These are phyloP conservation scores for Anagyrus pseudococci DNA, from an alignment of 2,888 invertebrate genomes.

Conservation along the genomic window DNA sequence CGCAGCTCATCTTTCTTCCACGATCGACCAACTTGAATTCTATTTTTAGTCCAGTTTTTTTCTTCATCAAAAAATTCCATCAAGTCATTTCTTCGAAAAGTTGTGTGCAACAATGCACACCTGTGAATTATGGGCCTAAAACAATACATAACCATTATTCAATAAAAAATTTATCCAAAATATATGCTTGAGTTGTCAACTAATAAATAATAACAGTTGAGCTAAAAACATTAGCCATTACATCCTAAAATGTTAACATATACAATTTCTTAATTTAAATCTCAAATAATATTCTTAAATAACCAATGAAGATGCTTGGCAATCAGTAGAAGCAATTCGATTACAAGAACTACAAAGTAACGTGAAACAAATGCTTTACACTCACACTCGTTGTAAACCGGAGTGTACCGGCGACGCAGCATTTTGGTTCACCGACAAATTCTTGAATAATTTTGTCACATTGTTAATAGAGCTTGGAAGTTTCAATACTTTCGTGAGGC, in stretches of 20 bases:
- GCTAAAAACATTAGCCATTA: not conserved
- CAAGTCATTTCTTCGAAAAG: constrained; percentile 64
- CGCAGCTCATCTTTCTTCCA: constrained; percentile 92
- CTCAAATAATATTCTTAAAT: not conserved
- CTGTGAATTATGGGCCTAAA: constrained; percentile 24
- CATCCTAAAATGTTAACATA: not conserved
- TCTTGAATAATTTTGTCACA: constrained; percentile 48
- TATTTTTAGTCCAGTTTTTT: constrained; percentile 81
- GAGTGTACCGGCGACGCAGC: constrained; percentile 19
- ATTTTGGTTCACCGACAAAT: constrained; percentile 41
- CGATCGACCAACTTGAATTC: constrained; percentile 81
- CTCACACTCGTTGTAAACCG: constrained; percentile 31
- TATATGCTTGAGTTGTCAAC: not conserved
- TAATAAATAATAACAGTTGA: not conserved
- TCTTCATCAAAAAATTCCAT: constrained; percentile 91
- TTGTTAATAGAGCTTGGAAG: constrained; percentile 45
- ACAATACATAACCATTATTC: too few species aligned
- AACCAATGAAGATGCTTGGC: not conserved
- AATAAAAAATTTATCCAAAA: too few species aligned
- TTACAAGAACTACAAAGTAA: not conserved
- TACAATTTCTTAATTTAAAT: not conserved
- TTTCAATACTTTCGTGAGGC: constrained; percentile 44
- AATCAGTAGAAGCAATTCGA: not conserved
- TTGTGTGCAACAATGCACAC: constrained; percentile 53
- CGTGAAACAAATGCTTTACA: not conserved